Evolutionary conservation across 2,113 vertebrate genomes (phyloP), one percentile per base, ranked within the genome.

Genomic region (Hepsetus odoe): DNA sequence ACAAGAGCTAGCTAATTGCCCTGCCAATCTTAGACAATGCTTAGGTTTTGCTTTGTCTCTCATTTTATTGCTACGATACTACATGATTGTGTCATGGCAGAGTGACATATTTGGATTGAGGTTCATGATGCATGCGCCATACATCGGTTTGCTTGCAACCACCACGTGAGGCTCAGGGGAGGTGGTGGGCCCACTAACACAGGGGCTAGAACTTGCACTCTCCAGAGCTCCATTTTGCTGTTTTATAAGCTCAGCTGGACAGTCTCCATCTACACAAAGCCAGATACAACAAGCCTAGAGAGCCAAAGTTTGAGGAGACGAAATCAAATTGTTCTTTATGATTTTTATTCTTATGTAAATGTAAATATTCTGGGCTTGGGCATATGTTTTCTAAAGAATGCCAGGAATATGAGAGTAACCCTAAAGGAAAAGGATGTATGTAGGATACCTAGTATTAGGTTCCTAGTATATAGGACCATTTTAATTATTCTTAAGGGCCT

Each of bases 231-330:
- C 46, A 35, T 46, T 79, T 42, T 51, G 49, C 33, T 70, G 64
- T 61, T 44, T 74, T 80, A 76, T 75, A 16, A 67, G 51, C 9
- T 65, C 33, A 38, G 30, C 56, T 55, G 33, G n/a, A 24, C 18
- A 30, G 7, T 28, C 35, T 59, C 70, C 12, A 35, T 22, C 35
- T 24, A 9, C 58, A 68, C 13, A 35, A 42, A 51, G 51, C 46
- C 55, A 74, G 49, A 56, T 68, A 72, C 33, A 65, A 74, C 56
- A 76, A 78, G 20, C 42, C 30, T 66, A 72, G 61, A 68, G 18
- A 68, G 62, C 33, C 20, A 74, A 2, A 30, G 61, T 38, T 64
- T 56, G 44, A 61, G 5, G 46, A 67, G 16, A 22, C 24, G 7
- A 72, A 26, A 30, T 14, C 20, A 11, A 16, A 18, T 14, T 65